Evolutionary conservation across 2,113 vertebrate genomes (phyloP), one percentile per base, ranked within the genome.

Genomic region (Lophura nycthemera): DNA sequence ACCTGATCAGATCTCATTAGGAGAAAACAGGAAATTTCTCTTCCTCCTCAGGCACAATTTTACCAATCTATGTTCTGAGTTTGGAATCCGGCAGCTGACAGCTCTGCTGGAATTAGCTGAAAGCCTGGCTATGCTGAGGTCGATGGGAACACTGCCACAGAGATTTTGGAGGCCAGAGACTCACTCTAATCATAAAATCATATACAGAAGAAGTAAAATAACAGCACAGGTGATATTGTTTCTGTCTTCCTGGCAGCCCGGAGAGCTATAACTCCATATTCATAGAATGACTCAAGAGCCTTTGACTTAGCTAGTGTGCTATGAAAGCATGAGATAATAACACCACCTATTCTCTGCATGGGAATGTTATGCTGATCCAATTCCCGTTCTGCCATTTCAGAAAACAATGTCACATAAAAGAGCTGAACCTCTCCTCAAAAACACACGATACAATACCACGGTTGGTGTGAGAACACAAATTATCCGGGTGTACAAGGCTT

Each of bases 1-100:
- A 95, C 92, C 79, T 91, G 83, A 95, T 93, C 93, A 93, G 83
- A 81, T 86, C 83, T 91, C 92, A 88, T 93, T 84, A 91, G 40
- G 59, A 80, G 83, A 83, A 65, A 94, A 91, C 36, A 88, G 65
- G 88, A 94, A 88, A 88, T 93, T 93, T 95, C 61, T 94, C 88
- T 86, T 88, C 70, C 32, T 96, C 92, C 93, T 92, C 83, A 61
- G 90, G 92, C 96, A 92, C 61, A 59, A 36, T 94, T 94, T 92
- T 72, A 83, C 70, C 76, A 67, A 60, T 84, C 83, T 84, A 59
- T 69, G 77, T 80, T 93, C 34, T 81, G 34, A 92, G 61, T 30
- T 81, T 67, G 57, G 65, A 67, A 63, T 80, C 50, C 34, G 67
- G 86, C 32, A 87, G 84, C 75, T 83, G 91, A 88, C 78, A 85